These are phyloP conservation scores for Caenorhabditis briggsae DNA, from an alignment of 1,140 invertebrate genomes.

Conservation along the genomic window DNA sequence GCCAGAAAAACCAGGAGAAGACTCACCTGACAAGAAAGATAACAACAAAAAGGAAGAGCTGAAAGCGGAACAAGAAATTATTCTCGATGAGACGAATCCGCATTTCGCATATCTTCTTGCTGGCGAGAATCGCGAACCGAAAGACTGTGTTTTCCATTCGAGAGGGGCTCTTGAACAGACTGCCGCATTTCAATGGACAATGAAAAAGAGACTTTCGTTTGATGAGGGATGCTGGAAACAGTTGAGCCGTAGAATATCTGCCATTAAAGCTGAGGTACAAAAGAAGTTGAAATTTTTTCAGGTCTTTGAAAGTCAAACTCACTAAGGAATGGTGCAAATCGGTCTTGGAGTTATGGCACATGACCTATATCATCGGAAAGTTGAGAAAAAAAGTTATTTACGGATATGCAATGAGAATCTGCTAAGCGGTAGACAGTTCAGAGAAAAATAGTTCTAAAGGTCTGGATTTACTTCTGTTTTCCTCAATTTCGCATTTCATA, in stretches of 20 bases:
- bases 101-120: background rate
- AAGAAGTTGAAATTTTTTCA: background rate
- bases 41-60: background rate
- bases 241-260: slow-evolving; percentile 4
- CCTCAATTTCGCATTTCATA: no score
- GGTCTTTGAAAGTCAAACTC: background rate
- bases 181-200: slow-evolving; percentile 2
- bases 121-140: background rate
- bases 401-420: no score
- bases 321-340: no score
- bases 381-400: no score
- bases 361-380: no score
- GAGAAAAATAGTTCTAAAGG: no score
- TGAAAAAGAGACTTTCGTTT: slow-evolving; percentile 36
- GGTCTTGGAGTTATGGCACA: no score
- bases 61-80: background rate
- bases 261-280: slow-evolving; percentile 3
- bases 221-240: slow-evolving; percentile 43
- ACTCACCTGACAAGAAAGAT: background rate
- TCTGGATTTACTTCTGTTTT: no score
- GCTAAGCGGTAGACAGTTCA: no score
- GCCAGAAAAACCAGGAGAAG: background rate
- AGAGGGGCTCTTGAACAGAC: background rate
- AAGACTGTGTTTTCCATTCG: background rate
- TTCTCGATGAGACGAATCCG: slow-evolving; percentile 1